A percentile compares a stretch with the other conserved stretches of the same genome.
Evolutionary conservation across 1,140 invertebrate genomes (phyloP).

Genomic region (Adoxophyes honmai): DNA sequence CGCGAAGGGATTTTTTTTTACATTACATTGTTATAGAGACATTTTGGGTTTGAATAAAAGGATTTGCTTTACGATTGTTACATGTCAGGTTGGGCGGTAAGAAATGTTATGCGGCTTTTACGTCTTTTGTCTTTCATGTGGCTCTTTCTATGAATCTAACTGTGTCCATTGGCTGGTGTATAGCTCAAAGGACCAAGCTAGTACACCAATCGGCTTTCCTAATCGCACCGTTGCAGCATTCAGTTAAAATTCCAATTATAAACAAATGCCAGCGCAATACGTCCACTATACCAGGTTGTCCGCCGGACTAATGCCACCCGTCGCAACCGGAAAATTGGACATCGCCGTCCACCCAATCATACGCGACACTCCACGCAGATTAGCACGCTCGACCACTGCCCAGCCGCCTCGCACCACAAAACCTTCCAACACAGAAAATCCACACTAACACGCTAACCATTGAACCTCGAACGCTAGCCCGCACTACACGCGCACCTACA

Average conservation of each 20-base stretch:
- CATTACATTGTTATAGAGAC: no score
- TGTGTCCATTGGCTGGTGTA: no score
- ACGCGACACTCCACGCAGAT: conserved; percentile 72
- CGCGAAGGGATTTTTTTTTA: no score
- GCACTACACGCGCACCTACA: conserved; percentile 33
- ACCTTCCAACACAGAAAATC: conserved; percentile 46
- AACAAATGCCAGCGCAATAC: conserved; percentile 29
- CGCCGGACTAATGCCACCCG: conserved; percentile 55
- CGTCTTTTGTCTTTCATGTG: no score
- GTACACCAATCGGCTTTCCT: conserved; percentile 12
- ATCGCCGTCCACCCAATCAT: conserved; percentile 69
- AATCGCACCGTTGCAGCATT: background rate
- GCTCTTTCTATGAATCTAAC: no score
- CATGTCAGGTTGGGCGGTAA: no score
- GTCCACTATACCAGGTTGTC: conserved; percentile 47
- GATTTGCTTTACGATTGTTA: no score
- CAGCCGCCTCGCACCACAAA: conserved; percentile 37
- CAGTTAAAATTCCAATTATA: conserved; percentile 16
- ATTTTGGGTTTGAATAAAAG: no score
- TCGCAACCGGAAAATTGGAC: conserved; percentile 73
- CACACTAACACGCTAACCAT: conserved; percentile 53
- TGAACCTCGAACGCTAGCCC: conserved; percentile 44
- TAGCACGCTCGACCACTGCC: conserved; percentile 59
- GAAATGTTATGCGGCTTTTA: no score
- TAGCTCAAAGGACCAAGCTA: no score